Evolutionary conservation across 1,140 invertebrate genomes (phyloP).

Genomic region (Plodia interpunctella): DNA sequence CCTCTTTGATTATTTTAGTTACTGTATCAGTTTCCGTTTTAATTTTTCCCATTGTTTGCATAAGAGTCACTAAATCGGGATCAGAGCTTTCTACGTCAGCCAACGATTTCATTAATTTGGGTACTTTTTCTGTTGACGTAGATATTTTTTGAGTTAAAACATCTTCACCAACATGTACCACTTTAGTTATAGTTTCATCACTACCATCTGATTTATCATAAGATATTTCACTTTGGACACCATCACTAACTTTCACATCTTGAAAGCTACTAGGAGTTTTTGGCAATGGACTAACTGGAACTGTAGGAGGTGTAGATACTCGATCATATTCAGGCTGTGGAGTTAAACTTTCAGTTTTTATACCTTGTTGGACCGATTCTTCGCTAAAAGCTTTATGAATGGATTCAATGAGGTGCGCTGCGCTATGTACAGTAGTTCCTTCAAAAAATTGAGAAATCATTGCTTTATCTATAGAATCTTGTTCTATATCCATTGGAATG

Average conservation of each 20-base stretch:
- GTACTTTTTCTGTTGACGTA: constrained; percentile 71
- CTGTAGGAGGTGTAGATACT: constrained; percentile 76
- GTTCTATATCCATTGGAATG: constrained; percentile 27
- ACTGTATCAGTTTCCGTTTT: constrained; percentile 76
- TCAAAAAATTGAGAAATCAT: constrained; percentile 4
- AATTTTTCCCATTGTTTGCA: constrained; percentile 73
- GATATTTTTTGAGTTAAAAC: constrained; percentile 73
- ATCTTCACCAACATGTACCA: constrained; percentile 72
- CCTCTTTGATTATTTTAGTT: constrained; percentile 75
- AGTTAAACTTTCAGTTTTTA: constrained; percentile 55
- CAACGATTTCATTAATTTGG: constrained; percentile 45
- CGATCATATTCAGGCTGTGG: constrained; percentile 48
- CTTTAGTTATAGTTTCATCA: constrained; percentile 72
- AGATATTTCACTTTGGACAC: constrained; percentile 64
- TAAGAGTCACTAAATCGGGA: constrained; percentile 49
- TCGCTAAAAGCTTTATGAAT: constrained; percentile 60
- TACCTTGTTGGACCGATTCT: constrained; percentile 59
- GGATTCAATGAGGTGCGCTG: constrained; percentile 43
- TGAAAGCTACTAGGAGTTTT: constrained; percentile 56
- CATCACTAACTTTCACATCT: constrained; percentile 60
- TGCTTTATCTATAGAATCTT: constrained; percentile 18
- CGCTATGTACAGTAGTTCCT: constrained; percentile 31
- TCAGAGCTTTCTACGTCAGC: constrained; percentile 35
- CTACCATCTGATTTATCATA: constrained; percentile 61
- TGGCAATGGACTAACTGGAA: constrained; percentile 77